Evolutionary conservation across 2,797 vertebrate species (phyloP).

Genomic region (Myotis vivesi): DNA sequence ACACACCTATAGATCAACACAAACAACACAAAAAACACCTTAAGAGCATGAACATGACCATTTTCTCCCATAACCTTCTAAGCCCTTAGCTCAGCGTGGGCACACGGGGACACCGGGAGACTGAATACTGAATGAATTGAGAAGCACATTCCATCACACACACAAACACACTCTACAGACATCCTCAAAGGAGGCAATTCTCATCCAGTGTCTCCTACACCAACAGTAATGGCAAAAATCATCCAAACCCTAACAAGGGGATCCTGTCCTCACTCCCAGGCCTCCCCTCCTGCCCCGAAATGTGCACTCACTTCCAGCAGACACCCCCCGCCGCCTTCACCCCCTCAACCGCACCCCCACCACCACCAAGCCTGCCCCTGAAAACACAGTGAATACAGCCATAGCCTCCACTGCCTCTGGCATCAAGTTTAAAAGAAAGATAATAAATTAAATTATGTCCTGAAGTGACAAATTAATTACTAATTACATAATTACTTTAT

Average conservation of each 20-base stretch:
- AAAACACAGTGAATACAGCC: not conserved
- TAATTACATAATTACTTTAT: conserved; percentile 84
- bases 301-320: not conserved
- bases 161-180: not conserved
- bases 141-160: not conserved
- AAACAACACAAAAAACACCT: not conserved
- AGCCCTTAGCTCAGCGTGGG: not conserved
- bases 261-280: not conserved
- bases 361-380: not conserved
- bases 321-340: not conserved
- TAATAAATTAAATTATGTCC: conserved; percentile 75
- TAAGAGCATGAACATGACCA: not conserved
- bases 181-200: not conserved
- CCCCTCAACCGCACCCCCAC: too few relatives aligned
- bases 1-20: not conserved
- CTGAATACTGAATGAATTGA: not conserved
- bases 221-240: not conserved
- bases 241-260: not conserved
- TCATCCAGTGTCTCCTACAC: not conserved
- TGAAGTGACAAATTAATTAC: conserved; percentile 76
- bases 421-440: conserved; percentile 74
- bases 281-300: not conserved
- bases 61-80: not conserved
- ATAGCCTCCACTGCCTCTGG: conserved; percentile 40
- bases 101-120: not conserved